Evolutionary conservation across 2,797 vertebrate species (phyloP).

Genomic region (Helostoma temminkii): DNA sequence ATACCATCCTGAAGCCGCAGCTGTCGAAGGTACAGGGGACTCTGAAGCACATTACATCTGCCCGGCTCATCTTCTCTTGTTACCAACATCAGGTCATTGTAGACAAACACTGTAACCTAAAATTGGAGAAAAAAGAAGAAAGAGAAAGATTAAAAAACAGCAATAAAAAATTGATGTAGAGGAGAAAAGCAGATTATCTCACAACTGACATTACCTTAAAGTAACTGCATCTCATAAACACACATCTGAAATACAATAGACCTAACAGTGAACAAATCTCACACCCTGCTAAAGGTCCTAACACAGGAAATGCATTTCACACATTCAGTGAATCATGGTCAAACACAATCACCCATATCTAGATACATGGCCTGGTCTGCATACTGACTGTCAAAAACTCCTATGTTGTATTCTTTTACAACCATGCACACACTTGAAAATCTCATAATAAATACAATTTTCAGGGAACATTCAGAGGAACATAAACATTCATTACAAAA

Average conservation of each 20-base stretch:
- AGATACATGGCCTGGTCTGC: background rate
- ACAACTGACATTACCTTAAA: constrained; percentile 13
- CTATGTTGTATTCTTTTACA: background rate
- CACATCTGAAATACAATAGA: background rate
- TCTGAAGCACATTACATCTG: constrained; percentile 92
- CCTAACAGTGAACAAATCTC: background rate
- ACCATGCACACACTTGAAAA: background rate
- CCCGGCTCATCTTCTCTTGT: constrained; percentile 93
- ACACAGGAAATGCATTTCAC: constrained; percentile 49
- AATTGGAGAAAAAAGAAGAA: background rate
- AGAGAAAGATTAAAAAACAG: background rate
- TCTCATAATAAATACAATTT: background rate
- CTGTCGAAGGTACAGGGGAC: constrained; percentile 91
- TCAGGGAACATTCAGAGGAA: no score
- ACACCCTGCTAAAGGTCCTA: background rate
- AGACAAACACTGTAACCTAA: constrained; percentile 94
- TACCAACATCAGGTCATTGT: constrained; percentile 94
- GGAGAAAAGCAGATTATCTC: background rate
- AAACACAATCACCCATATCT: background rate
- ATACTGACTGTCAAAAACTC: background rate
- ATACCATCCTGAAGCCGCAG: constrained; percentile 92
- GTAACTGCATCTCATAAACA: constrained; percentile 16
- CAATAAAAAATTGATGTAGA: background rate
- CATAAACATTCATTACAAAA: no score
- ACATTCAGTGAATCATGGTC: background rate